These are phyloP conservation scores for Numida meleagris DNA, from an alignment of 2,113 vertebrate species.

Conservation along the genomic window DNA sequence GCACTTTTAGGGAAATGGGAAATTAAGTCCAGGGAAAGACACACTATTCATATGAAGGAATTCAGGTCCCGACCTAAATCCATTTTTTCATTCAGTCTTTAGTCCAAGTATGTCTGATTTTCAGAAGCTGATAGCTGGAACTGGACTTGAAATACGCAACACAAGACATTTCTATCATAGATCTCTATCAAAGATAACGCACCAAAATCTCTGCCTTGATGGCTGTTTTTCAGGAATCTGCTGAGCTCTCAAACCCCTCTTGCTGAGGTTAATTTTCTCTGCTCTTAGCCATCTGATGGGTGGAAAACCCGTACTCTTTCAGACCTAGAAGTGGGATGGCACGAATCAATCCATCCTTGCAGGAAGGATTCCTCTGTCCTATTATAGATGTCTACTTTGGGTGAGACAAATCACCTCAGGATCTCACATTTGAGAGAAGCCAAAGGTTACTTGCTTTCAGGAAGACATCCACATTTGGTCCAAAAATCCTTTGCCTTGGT, in stretches of 20 bases:
- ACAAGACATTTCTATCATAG: neutral
- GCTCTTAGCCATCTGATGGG: neutral
- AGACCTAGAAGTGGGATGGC: neutral
- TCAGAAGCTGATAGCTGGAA: neutral
- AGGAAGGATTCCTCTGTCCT: neutral
- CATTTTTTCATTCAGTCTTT: neutral
- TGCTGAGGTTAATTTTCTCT: neutral
- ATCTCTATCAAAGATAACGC: neutral
- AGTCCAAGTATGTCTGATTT: neutral
- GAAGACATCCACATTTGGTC: neutral
- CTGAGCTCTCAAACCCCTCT: neutral
- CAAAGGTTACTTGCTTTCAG: neutral
- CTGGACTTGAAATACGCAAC: neutral
- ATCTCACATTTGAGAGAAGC: neutral
- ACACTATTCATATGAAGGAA: neutral
- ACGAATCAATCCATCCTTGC: neutral
- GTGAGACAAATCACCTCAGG: neutral
- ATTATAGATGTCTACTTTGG: rapidly evolving
- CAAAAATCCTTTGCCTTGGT: neutral
- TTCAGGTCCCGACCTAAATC: slow-evolving; percentile 24
- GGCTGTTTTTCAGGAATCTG: neutral
- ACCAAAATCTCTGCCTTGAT: neutral
- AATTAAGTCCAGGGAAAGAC: neutral
- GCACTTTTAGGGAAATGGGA: neutral
- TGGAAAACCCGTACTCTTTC: neutral